Evolutionary conservation across 2,797 vertebrate species (phyloP), one percentile per base, ranked within the genome.

Genomic region (Agapornis canus): DNA sequence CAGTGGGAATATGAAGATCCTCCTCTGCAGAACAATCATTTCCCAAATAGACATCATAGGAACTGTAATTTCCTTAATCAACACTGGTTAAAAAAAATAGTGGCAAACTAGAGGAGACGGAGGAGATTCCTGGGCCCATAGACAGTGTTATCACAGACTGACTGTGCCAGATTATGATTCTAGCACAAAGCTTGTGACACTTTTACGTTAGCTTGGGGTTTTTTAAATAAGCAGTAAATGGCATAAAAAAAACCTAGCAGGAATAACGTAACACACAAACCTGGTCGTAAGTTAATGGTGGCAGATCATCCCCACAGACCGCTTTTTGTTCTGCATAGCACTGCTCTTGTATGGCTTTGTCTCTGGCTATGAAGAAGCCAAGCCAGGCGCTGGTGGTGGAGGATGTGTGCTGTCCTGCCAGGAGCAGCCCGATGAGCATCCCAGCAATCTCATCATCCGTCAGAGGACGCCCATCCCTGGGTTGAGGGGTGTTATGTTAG

Each of bases 311-410:
- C 37, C 99, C 99, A 27, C 98, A 99, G 29, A 98, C 98, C 0
- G 97, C 94, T 86, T 96, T 99, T 97, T 99, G 99, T 90, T 99
- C 99, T 4, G 96, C 97, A 6, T 98, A 99, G 98, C 99, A 99
- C 92, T 97, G 98, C 1, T 98, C 97, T 98, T 99, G 99, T 47
- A 99, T 86, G 3, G 95, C n/a, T 88, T 98, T 98, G 93, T 99
- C 98, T 85, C 95, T 98, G 72, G 99, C 99, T 89, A 99, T 90
- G 97, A 99, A 99, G 98, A 99, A 99, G 40, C 99, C 99, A 89
- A 99, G 92, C 99, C 99, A 99, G 82, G 99, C 96, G 7, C 99
- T 99, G 57, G 99, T 99, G 95, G 99, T 99, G 90, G 99, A 99
- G 48, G 99, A 99, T 0, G 99, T 99, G 97, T 99, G 99, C 97